Percentiles rank a stretch among this genome's conserved stretches.
Evolutionary conservation across 2,113 vertebrate genomes (phyloP).

Genomic region (Poeciliopsis prolifica): DNA sequence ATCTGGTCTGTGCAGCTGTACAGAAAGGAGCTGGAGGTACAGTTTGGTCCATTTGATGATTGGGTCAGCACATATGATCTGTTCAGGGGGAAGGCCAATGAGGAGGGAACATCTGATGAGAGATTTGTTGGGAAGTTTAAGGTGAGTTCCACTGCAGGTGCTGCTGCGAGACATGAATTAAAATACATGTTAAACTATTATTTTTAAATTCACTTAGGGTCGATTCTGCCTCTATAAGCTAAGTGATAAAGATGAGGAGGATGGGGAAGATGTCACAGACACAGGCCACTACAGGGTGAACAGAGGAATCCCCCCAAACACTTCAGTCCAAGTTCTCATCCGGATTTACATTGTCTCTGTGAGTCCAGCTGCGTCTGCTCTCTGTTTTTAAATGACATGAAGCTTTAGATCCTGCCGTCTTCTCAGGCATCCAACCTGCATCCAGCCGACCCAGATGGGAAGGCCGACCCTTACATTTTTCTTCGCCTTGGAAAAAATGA

Average conservation of each 20-base stretch:
- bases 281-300: slow-evolving; percentile 80
- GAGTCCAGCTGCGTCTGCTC: slow-evolving; percentile 64
- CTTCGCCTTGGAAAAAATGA: slow-evolving; percentile 91
- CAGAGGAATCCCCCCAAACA: slow-evolving; percentile 89
- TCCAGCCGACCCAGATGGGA: slow-evolving; percentile 95
- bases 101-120: slow-evolving; percentile 84
- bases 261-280: slow-evolving; percentile 63
- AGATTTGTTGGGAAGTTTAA: slow-evolving; percentile 96
- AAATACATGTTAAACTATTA: not conserved
- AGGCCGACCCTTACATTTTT: slow-evolving; percentile 96
- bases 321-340: slow-evolving; percentile 85
- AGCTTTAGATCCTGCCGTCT: not conserved
- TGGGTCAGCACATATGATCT: slow-evolving; percentile 96
- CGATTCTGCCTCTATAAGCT: slow-evolving; percentile 92
- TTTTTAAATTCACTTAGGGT: slow-evolving; percentile 75
- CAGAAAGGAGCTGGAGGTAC: slow-evolving; percentile 89
- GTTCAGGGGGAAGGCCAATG: slow-evolving; percentile 89
- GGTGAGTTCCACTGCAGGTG: slow-evolving; percentile 68
- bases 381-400: not conserved
- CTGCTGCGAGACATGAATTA: not conserved
- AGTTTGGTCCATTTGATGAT: slow-evolving; percentile 92
- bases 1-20: slow-evolving; percentile 83
- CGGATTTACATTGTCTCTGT: slow-evolving; percentile 94
- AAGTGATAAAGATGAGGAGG: slow-evolving; percentile 55
- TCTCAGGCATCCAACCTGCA: slow-evolving; percentile 91